These are phyloP conservation scores for Hyaena hyaena DNA, from an alignment of 2,113 vertebrate genomes.

Conservation along the genomic window DNA sequence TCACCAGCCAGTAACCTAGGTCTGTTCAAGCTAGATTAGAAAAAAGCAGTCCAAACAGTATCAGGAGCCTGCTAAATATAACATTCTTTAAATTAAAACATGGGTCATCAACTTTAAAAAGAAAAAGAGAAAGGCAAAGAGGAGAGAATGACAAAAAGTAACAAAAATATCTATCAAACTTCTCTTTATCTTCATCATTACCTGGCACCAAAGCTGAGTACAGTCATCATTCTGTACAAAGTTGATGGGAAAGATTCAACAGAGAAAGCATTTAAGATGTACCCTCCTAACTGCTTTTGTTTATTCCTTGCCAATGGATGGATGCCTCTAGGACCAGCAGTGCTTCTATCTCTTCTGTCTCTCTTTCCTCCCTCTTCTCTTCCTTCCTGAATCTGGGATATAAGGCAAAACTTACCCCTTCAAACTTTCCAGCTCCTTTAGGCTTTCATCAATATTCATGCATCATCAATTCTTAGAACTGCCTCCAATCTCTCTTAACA, in stretches of 20 bases:
- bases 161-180: not conserved
- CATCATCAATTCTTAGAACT: not conserved
- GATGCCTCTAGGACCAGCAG: not conserved
- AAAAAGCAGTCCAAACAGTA: not conserved
- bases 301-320: not conserved
- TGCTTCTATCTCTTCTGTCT: not conserved
- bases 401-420: not conserved
- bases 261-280: not conserved
- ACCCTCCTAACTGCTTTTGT: not conserved
- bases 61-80: not conserved
- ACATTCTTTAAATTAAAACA: not conserved
- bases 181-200: not conserved
- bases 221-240: not conserved
- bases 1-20: not conserved
- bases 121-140: not conserved
- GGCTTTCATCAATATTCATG: not conserved
- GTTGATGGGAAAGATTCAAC: not conserved
- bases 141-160: not conserved
- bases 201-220: not conserved
- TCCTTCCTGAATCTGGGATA: not conserved
- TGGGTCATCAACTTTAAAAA: not conserved
- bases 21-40: not conserved
- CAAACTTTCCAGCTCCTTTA: not conserved
- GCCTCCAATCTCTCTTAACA: not conserved
- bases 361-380: not conserved